Conservation (phyloP, 2,888 invertebrate genomes). For the Drosophila putrida region DNA sequence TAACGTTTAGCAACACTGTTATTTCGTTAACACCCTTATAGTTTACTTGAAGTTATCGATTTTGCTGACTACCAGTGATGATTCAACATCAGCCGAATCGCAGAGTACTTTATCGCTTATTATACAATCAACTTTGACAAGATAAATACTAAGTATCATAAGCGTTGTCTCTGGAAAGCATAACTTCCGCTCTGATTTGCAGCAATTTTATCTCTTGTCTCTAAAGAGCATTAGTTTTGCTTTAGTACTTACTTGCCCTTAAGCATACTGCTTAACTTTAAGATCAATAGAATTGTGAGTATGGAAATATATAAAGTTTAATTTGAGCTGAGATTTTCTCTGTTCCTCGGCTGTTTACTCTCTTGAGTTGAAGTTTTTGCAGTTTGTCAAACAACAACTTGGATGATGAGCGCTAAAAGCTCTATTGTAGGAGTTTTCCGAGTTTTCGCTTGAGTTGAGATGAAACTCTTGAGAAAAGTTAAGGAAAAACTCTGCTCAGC, state of each 20-base stretch:
- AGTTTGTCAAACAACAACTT: slow-evolving; percentile 21
- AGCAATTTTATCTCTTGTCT: not conserved
- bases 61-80: too few relatives aligned
- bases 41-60: too few relatives aligned
- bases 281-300: slow-evolving; percentile 14
- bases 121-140: not conserved
- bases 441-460: slow-evolving; percentile 16
- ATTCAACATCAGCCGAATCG: too few relatives aligned
- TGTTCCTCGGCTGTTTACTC: not conserved
- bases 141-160: not conserved
- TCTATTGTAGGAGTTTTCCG: slow-evolving; percentile 6
- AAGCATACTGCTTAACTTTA: slow-evolving; percentile 12
- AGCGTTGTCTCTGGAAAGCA: not conserved
- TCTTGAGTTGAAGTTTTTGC: slow-evolving; percentile 10
- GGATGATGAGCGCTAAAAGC: slow-evolving; percentile 12
- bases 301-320: slow-evolving; percentile 16
- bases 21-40: too few relatives aligned
- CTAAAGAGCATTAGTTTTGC: slow-evolving; percentile 1
- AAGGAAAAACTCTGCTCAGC: not conserved
- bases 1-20: too few relatives aligned
- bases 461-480: slow-evolving; percentile 13
- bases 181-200: not conserved
- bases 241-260: slow-evolving; percentile 1
- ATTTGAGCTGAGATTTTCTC: slow-evolving; percentile 11
- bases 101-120: not conserved